phyloP scores from a whole-genome alignment of 2,113 vertebrate species.

The Meriones unguiculatus region DNA sequence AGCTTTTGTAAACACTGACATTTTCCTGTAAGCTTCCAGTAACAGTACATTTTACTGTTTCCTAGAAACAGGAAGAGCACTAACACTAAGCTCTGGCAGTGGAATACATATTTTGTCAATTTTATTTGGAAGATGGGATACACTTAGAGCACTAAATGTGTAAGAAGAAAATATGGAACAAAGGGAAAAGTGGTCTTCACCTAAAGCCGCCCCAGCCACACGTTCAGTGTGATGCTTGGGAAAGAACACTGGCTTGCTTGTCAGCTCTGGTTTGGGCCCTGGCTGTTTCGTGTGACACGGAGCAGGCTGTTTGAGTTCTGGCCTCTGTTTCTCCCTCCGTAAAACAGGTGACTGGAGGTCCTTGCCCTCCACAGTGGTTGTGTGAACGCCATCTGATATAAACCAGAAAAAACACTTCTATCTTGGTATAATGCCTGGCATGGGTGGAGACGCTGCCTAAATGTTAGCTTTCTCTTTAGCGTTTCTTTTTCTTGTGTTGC shows the following conservation, averaged over 20 bases:
- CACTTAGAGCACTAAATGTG: neutral
- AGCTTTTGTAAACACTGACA: neutral
- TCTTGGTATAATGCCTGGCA: neutral
- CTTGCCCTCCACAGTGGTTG: neutral
- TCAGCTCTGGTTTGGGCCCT: neutral
- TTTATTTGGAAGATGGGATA: conserved; percentile 24
- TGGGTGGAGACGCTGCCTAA: neutral
- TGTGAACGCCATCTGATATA: neutral
- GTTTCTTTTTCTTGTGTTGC: neutral
- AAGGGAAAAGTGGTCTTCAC: neutral
- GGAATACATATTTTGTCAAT: neutral
- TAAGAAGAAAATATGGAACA: neutral
- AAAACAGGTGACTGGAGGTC: neutral
- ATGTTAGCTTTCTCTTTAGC: neutral
- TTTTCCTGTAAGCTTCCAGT: conserved; percentile 15
- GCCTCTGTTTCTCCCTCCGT: neutral
- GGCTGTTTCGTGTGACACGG: neutral
- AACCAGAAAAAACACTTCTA: neutral
- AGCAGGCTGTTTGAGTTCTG: neutral
- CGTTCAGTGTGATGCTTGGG: neutral
- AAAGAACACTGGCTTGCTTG: neutral
- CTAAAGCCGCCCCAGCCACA: too few relatives aligned
- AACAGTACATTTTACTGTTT: neutral
- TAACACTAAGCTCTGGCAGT: neutral
- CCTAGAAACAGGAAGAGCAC: neutral